Conservation (phyloP, 1,140 invertebrate species). For the Camponotus vicinus region DNA sequence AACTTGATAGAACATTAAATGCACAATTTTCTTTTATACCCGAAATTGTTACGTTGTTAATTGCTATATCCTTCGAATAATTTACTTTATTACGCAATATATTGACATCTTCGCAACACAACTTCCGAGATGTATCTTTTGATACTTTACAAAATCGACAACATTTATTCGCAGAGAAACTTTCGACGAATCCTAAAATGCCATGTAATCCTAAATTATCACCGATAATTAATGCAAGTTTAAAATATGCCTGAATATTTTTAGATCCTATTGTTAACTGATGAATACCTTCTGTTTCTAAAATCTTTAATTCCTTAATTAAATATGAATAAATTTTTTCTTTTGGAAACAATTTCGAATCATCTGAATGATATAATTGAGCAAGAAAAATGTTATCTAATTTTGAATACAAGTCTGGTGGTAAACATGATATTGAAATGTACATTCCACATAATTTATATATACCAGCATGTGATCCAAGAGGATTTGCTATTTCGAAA, state of each 20-base stretch:
- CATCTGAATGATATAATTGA: conserved; percentile 20
- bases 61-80: conserved; percentile 20
- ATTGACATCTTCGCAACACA: conserved; percentile 9
- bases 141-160: conserved; percentile 34
- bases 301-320: conserved; percentile 9
- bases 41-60: neutral
- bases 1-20: conserved; percentile 14
- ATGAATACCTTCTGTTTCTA: conserved; percentile 30
- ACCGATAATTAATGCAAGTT: conserved; percentile 19
- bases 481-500: conserved; percentile 11
- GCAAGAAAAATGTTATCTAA: conserved; percentile 25
- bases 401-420: conserved; percentile 10
- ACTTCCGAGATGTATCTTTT: neutral
- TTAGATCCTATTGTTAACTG: neutral
- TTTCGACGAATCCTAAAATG: conserved; percentile 18
- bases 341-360: conserved; percentile 1
- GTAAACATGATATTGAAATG: conserved; percentile 27
- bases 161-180: neutral
- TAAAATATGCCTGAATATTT: conserved; percentile 22
- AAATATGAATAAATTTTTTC: conserved; percentile 27
- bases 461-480: conserved; percentile 21
- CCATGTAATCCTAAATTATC: conserved; percentile 21
- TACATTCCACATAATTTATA: conserved; percentile 30
- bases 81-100: neutral
- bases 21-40: conserved; percentile 4